A percentile compares a stretch with the other conserved stretches of the same genome.
These are phyloP conservation scores for Typhlichthys subterraneus DNA, from an alignment of 2,797 vertebrate species.

Conservation along the genomic window DNA sequence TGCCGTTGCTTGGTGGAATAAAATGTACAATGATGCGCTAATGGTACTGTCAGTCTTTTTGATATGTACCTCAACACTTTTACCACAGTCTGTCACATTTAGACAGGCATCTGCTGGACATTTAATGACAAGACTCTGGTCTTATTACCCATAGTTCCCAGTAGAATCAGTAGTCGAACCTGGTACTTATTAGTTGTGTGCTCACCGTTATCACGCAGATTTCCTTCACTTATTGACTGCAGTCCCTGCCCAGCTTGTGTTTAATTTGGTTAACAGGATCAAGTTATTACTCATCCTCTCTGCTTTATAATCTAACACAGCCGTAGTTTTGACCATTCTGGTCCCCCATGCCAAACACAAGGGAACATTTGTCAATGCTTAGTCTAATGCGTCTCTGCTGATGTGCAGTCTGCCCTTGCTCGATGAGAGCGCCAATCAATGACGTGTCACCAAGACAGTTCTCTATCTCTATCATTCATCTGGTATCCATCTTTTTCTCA, in stretches of 20 bases:
- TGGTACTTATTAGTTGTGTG: slow-evolving; percentile 48
- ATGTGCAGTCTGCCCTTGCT: slow-evolving; percentile 48
- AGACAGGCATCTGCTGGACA: slow-evolving; percentile 41
- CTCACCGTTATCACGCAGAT: slow-evolving; percentile 42
- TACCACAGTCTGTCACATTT: slow-evolving; percentile 53
- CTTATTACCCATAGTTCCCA: slow-evolving; percentile 41
- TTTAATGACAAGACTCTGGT: slow-evolving; percentile 52
- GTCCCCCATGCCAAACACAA: slow-evolving; percentile 15
- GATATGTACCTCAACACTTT: slow-evolving; percentile 48
- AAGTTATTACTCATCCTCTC: slow-evolving; percentile 26
- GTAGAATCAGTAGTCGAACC: slow-evolving; percentile 58
- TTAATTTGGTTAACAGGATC: slow-evolving; percentile 32
- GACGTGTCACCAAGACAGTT: slow-evolving; percentile 47
- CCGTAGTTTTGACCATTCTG: slow-evolving; percentile 68
- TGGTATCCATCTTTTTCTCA: slow-evolving; percentile 43
- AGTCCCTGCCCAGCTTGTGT: slow-evolving; percentile 31
- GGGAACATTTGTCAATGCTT: slow-evolving; percentile 53
- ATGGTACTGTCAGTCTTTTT: slow-evolving; percentile 47
- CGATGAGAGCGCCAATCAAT: slow-evolving; percentile 64
- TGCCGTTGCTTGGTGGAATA: slow-evolving; percentile 60
- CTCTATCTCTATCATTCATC: slow-evolving; percentile 54
- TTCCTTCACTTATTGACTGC: slow-evolving; percentile 69
- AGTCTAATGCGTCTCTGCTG: slow-evolving; percentile 55
- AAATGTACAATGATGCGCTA: slow-evolving; percentile 65
- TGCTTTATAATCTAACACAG: slow-evolving; percentile 43